A percentile compares a stretch with the other conserved stretches of the same genome.
phyloP scores from a whole-genome alignment of 2,888 invertebrate genomes.

The Coecobrya sp. region DNA sequence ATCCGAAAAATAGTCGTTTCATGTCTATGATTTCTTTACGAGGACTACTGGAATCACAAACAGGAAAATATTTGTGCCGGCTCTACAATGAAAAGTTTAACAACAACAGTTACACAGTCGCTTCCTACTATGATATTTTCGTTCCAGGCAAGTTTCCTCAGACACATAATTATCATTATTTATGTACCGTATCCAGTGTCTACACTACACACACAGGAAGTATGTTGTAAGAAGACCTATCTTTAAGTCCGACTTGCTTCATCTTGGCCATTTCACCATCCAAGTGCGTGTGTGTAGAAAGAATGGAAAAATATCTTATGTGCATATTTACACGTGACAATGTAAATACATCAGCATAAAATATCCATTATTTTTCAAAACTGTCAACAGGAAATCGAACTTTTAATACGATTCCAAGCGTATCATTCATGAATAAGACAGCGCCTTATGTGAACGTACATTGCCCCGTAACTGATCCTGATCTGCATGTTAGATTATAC shows the following conservation, averaged over 20 bases:
- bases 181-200: neutral
- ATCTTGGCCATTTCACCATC: neutral
- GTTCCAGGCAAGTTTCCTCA: constrained; percentile 72
- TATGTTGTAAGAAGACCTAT: neutral
- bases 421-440: constrained; percentile 72
- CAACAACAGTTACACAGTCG: constrained; percentile 71
- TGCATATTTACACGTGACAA: constrained; percentile 19
- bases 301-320: neutral
- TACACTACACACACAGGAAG: neutral
- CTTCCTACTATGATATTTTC: constrained; percentile 76
- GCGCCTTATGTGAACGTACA: constrained; percentile 62
- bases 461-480: constrained; percentile 76
- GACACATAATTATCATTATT: neutral
- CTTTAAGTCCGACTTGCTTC: neutral
- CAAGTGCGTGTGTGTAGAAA: neutral
- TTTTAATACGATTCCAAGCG: constrained; percentile 65
- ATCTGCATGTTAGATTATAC: constrained; percentile 62
- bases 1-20: constrained; percentile 67
- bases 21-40: constrained; percentile 60
- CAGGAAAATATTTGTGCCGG: constrained; percentile 79
- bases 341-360: constrained; percentile 9
- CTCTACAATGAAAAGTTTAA: constrained; percentile 66
- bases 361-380: constrained; percentile 29
- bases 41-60: constrained; percentile 78
- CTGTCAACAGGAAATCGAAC: constrained; percentile 63